Conservation (phyloP, 2,113 vertebrate species). For the Plestiodon gilberti region DNA sequence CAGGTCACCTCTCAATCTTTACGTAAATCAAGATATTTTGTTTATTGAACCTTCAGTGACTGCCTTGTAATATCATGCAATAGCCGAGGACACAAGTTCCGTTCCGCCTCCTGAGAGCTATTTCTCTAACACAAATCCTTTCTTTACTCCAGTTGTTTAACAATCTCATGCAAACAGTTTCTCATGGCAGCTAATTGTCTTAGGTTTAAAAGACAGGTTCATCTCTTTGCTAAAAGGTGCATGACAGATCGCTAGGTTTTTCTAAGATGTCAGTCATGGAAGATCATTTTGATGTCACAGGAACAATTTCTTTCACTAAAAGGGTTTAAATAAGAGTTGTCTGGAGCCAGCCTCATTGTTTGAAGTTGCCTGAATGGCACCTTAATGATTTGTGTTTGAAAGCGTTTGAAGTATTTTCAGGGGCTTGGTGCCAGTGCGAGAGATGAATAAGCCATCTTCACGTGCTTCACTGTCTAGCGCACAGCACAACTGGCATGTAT, state of each 20-base stretch:
- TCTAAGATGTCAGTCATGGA: slow-evolving; percentile 28
- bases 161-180: not conserved
- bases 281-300: slow-evolving; percentile 26
- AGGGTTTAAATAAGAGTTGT: slow-evolving; percentile 27
- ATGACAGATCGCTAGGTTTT: slow-evolving; percentile 12
- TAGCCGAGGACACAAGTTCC: not conserved
- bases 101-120: not conserved
- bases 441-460: slow-evolving; percentile 12
- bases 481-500: slow-evolving; percentile 3
- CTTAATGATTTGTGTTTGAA: slow-evolving; percentile 34
- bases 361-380: slow-evolving; percentile 43
- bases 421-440: slow-evolving; percentile 25
- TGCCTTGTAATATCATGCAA: not conserved
- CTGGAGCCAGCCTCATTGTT: slow-evolving; percentile 44
- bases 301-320: slow-evolving; percentile 25
- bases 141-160: slow-evolving; percentile 16
- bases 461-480: not conserved
- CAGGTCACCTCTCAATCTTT: not conserved
- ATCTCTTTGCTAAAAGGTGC: slow-evolving; percentile 17
- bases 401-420: slow-evolving; percentile 22
- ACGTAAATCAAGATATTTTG: not conserved
- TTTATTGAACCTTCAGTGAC: not conserved
- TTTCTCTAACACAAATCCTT: slow-evolving; percentile 15
- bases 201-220: slow-evolving; percentile 9
- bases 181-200: slow-evolving; percentile 9